Conservation (phyloP, 2,797 vertebrate genomes). For the Phrynocephalus vlangalii region DNA sequence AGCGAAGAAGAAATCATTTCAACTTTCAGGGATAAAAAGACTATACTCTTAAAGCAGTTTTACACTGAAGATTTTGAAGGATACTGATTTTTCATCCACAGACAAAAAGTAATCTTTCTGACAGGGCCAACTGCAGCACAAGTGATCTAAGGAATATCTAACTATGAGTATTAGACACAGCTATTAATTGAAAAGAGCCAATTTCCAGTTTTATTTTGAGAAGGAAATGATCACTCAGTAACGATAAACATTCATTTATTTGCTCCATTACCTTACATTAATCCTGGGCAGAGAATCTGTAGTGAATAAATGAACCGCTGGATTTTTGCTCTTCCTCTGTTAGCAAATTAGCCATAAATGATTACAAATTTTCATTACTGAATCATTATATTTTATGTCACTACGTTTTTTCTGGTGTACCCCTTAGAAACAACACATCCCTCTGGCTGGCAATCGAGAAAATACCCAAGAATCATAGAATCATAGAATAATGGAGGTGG, state of each 20-base stretch:
- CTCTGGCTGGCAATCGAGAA: not conserved
- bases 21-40: slow-evolving; percentile 10
- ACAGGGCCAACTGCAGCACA: not conserved
- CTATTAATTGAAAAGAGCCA: not conserved
- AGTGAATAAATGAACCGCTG: slow-evolving; percentile 30
- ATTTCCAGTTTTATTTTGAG: slow-evolving; percentile 36
- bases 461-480: not conserved
- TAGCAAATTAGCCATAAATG: slow-evolving; percentile 22
- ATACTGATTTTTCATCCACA: not conserved
- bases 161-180: not conserved
- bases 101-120: not conserved
- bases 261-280: slow-evolving; percentile 71
- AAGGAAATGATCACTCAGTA: slow-evolving; percentile 66
- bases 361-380: slow-evolving; percentile 15
- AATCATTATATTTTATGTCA: slow-evolving; percentile 4
- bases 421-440: not conserved
- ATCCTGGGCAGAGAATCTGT: slow-evolving; percentile 52
- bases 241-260: slow-evolving; percentile 69
- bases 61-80: not conserved
- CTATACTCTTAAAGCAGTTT: not conserved
- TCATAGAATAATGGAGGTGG: no score
- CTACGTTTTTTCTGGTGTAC: not conserved
- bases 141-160: not conserved
- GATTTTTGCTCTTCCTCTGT: slow-evolving; percentile 10
- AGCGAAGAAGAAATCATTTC: slow-evolving; percentile 13